These are phyloP conservation scores for Callyntrura sp. DNA, from an alignment of 2,888 invertebrate species.

Conservation along the genomic window DNA sequence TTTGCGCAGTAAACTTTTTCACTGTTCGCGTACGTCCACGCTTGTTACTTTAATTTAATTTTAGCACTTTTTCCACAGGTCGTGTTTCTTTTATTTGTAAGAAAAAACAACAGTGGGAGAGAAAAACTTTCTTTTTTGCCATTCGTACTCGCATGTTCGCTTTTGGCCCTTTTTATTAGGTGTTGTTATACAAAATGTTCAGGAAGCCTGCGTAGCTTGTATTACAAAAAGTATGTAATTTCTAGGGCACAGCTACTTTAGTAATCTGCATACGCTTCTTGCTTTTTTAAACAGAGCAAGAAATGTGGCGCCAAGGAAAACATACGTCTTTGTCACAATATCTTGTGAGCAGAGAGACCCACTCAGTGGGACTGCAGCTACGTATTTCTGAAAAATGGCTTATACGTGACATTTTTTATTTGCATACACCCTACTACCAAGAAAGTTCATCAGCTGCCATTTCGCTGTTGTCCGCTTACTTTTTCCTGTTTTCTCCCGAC, in stretches of 20 bases:
- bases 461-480: conserved; percentile 1
- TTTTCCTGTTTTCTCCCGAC: not conserved
- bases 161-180: conserved; percentile 1
- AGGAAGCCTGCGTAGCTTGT: conserved; percentile 24
- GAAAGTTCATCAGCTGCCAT: conserved; percentile 20
- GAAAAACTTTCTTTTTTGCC: conserved; percentile 1
- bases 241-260: no score
- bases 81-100: conserved; percentile 61
- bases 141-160: not conserved
- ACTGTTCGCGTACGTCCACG: not conserved
- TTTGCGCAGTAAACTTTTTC: conserved; percentile 4
- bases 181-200: conserved; percentile 23
- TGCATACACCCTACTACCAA: conserved; percentile 9
- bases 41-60: conserved; percentile 69
- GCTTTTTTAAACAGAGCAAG: conserved; percentile 28
- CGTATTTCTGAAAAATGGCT: conserved; percentile 30
- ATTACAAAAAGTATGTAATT: conserved; percentile 9
- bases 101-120: not conserved
- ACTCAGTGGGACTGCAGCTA: not conserved
- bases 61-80: conserved; percentile 72
- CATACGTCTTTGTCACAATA: conserved; percentile 78
- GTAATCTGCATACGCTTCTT: conserved; percentile 18
- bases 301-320: conserved; percentile 79
- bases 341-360: not conserved
- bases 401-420: conserved; percentile 44